Conservation (phyloP, 37 sponge, comb jelly and placozoan genomes). For the Eunapius fragilis region DNA sequence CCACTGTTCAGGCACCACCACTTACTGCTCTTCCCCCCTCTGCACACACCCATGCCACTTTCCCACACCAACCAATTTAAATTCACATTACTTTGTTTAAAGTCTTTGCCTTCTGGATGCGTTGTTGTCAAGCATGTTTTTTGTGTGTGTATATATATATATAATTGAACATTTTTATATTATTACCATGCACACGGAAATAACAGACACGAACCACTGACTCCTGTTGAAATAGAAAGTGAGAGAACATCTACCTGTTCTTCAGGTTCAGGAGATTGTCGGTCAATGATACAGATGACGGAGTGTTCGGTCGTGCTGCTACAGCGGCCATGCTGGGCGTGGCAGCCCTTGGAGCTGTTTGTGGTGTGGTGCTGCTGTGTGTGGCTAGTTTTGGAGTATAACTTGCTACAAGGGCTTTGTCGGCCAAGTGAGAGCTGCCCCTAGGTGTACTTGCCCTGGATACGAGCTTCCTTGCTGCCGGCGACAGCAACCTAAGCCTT, state of each 20-base stretch:
- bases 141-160: background rate
- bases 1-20: background rate
- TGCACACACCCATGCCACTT: background rate
- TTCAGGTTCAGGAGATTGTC: slow-evolving; percentile 71
- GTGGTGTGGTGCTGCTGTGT: background rate
- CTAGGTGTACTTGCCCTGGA: slow-evolving; percentile 37
- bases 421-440: slow-evolving; percentile 18
- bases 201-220: background rate
- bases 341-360: slow-evolving; percentile 24
- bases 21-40: background rate
- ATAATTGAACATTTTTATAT: background rate
- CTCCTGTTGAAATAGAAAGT: background rate
- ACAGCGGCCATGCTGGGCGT: slow-evolving; percentile 10
- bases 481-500: slow-evolving; percentile 74
- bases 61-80: background rate
- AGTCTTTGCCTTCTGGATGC: background rate
- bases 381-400: slow-evolving; percentile 61
- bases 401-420: slow-evolving; percentile 59
- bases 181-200: background rate
- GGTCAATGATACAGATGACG: slow-evolving; percentile 59
- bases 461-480: slow-evolving; percentile 80
- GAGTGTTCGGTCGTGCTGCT: background rate
- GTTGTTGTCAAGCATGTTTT: background rate
- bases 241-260: slow-evolving; percentile 4
- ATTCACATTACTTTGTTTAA: background rate